phyloP scores from a whole-genome alignment of 2,888 invertebrate species.

The Trisateles emortualis region DNA sequence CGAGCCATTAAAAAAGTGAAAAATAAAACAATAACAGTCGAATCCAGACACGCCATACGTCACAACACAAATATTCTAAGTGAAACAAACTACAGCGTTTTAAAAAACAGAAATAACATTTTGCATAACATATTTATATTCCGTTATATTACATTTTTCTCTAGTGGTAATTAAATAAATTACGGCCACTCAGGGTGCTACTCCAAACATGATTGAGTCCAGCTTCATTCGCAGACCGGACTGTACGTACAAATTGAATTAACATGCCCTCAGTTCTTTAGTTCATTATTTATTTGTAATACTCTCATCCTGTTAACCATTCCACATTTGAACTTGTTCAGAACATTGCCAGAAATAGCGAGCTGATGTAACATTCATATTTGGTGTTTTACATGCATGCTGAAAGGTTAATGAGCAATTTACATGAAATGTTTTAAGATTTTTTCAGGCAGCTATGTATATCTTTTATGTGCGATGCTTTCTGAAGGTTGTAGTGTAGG shows the following conservation, averaged over 20 bases:
- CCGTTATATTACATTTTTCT: constrained; percentile 22
- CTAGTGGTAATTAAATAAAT: constrained; percentile 46
- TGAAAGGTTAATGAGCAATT: constrained; percentile 37
- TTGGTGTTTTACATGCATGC: constrained; percentile 18
- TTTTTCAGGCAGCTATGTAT: constrained; percentile 3
- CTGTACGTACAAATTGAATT: constrained; percentile 41
- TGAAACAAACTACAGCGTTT: not conserved
- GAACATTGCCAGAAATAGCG: constrained; percentile 14
- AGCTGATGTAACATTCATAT: constrained; percentile 31
- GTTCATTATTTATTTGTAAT: constrained; percentile 38
- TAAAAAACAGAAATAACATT: constrained; percentile 5
- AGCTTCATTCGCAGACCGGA: constrained; percentile 21
- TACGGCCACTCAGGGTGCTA: constrained; percentile 34
- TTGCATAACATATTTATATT: constrained; percentile 20
- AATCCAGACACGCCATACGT: constrained; percentile 4
- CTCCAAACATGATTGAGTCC: constrained; percentile 37
- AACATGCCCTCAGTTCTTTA: constrained; percentile 26
- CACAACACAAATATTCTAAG: not conserved
- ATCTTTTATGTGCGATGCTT: constrained; percentile 10
- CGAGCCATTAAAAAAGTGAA: not conserved
- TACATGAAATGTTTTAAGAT: constrained; percentile 30
- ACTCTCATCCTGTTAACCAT: constrained; percentile 18
- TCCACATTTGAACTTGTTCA: constrained; percentile 17
- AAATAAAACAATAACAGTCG: not conserved
- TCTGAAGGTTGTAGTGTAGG: no score